These are phyloP conservation scores for Maniola hyperantus DNA, from an alignment of 2,888 invertebrate species.

Conservation along the genomic window DNA sequence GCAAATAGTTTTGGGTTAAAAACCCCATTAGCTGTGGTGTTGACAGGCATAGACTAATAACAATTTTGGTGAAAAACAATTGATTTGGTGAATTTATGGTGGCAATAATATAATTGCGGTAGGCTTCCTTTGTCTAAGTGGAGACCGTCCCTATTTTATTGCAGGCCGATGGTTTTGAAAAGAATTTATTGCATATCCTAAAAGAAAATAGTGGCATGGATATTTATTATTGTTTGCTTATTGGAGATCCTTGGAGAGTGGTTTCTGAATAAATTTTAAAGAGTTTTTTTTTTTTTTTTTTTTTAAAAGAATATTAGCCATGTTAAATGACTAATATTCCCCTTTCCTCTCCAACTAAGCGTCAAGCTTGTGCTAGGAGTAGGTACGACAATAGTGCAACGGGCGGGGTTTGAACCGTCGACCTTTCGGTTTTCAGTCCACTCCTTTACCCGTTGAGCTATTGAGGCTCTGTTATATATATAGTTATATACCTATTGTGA, in stretches of 20 bases:
- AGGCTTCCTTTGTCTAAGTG: conserved; percentile 60
- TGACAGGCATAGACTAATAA: conserved; percentile 63
- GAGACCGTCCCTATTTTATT: conserved; percentile 61
- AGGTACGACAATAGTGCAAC: too few relatives aligned
- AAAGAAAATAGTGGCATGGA: conserved; percentile 5
- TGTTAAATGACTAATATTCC: too few relatives aligned
- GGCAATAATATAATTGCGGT: conserved; percentile 71
- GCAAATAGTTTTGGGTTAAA: conserved; percentile 26
- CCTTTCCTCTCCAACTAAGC: too few relatives aligned
- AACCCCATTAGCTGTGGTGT: conserved; percentile 54
- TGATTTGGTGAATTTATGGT: conserved; percentile 66
- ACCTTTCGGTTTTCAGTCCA: too few relatives aligned
- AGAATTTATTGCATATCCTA: conserved; percentile 52
- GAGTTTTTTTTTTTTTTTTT: too few relatives aligned
- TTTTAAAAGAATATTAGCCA: too few relatives aligned
- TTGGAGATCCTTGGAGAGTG: conserved; percentile 3
- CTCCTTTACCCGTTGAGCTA: too few relatives aligned
- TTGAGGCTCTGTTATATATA: too few relatives aligned
- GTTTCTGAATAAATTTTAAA: neutral
- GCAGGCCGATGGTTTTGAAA: conserved; percentile 55
- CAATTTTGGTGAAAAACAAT: conserved; percentile 52
- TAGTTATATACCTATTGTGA: too few relatives aligned
- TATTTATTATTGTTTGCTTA: neutral
- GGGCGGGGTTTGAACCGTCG: too few relatives aligned
- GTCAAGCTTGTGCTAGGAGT: too few relatives aligned